Percentiles rank a stretch among this genome's conserved stretches.
phyloP scores from a whole-genome alignment of 2,797 vertebrate genomes.

The Chromis chromis region DNA sequence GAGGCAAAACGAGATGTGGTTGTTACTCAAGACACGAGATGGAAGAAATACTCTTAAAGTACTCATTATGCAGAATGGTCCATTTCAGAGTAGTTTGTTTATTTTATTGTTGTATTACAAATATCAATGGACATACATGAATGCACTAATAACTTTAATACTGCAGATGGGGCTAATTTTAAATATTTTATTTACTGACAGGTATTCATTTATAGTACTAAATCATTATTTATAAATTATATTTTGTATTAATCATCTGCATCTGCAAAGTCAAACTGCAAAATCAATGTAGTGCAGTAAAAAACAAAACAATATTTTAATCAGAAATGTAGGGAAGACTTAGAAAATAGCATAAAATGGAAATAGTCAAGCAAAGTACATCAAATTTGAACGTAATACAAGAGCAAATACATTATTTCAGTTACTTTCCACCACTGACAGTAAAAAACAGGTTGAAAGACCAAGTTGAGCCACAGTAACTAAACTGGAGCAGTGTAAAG shows the following conservation, averaged over 20 bases:
- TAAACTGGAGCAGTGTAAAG: background rate
- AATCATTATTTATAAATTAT: background rate
- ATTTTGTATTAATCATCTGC: background rate
- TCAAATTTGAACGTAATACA: background rate
- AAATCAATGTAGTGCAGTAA: background rate
- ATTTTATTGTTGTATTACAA: background rate
- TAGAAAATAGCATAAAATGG: no score
- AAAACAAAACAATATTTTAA: background rate
- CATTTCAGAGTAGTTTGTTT: background rate
- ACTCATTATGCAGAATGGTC: background rate
- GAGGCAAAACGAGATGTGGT: slow-evolving; percentile 28
- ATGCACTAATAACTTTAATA: background rate
- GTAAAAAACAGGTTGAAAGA: background rate
- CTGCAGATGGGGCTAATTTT: background rate
- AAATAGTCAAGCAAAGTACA: no score
- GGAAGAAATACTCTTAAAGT: background rate
- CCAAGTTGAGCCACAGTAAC: background rate
- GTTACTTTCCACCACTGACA: background rate
- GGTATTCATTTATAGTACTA: background rate
- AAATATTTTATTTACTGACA: background rate
- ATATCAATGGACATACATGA: background rate
- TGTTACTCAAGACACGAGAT: no score
- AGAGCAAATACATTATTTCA: background rate
- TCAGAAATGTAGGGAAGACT: background rate
- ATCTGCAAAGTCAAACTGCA: background rate